Conservation (phyloP, 2,113 vertebrate genomes). For the Seriola rivoliana region DNA sequence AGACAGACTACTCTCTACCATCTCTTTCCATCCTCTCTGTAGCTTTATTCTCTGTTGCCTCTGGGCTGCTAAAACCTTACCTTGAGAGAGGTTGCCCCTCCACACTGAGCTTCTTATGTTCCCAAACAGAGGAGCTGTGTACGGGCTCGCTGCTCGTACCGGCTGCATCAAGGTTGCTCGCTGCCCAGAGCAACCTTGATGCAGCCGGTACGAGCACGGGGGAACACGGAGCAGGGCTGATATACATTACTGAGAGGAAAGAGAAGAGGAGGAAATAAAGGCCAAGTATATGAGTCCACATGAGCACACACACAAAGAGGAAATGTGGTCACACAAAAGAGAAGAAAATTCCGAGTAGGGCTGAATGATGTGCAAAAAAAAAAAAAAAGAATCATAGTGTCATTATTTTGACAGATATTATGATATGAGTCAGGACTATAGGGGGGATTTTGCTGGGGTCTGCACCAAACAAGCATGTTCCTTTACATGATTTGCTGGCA, state of each 20-base stretch:
- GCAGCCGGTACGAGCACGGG: no score
- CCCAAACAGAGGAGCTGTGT: conserved; percentile 48
- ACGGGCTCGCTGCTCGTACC: not conserved
- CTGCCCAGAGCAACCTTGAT: conserved; percentile 80
- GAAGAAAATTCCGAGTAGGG: no score
- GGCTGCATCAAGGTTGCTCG: no score
- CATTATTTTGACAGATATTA: no score
- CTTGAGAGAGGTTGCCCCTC: conserved; percentile 19
- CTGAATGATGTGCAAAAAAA: no score
- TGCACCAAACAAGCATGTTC: no score
- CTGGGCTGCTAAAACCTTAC: not conserved
- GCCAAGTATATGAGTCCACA: not conserved
- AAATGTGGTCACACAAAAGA: no score
- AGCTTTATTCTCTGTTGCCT: not conserved
- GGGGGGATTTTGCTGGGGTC: no score
- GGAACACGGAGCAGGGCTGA: no score
- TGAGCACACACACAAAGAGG: not conserved
- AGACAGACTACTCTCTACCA: not conserved
- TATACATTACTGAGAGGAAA: not conserved
- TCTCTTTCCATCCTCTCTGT: not conserved
- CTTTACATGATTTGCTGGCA: no score
- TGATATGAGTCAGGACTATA: no score
- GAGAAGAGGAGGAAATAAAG: not conserved
- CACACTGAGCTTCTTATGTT: conserved; percentile 57
- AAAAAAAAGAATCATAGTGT: no score